Evolutionary conservation across 2,888 invertebrate genomes (phyloP), one percentile per base, ranked within the genome.

Genomic region (Rhabditoides inermis): DNA sequence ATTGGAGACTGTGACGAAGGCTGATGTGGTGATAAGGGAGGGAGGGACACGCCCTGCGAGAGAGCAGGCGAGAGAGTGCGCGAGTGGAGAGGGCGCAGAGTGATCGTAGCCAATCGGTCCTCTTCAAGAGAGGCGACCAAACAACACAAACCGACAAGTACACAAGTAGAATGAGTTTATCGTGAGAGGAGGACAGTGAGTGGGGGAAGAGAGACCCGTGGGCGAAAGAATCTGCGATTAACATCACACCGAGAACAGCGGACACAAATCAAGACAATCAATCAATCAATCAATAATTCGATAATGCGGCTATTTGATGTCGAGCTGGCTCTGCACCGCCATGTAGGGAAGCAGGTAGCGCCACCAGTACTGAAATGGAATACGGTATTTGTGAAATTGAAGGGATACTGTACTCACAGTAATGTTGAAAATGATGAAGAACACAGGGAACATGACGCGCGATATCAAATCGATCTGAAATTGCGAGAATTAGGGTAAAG

Each of bases 401-500:
- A 44, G 15, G 20, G 10, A n/a, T 32, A 23, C 3, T 25, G 2
- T 2, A 51, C 65, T 41, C 45, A 70, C 70, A 42, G 61, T 67
- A 47, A 71, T 45, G 46, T 70, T 70, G 55, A 70, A 70, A 22
- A 71, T 49, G 20, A 70, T 52, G 58, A 71, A 70, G 46, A 60
- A 60, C 7, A 63, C 45, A 6, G 70, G 70, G 51, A 70, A 70
- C 41, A 67, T 42, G 23, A 69, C 56, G n/a, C 70, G 55, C 7
- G 67, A 62, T 23, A 71, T 55, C 47, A 70, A 44, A 44, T 70
- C 70, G 32, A 70, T 70, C n/a, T n/a, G n/a, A n/a, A n/a, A n/a
- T n/a, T n/a, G n/a, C n/a, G n/a, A n/a, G n/a, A n/a, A n/a, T n/a
- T n/a, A n/a, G n/a, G n/a, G n/a, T n/a, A n/a, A n/a, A n/a, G n/a